phyloP scores from a whole-genome alignment of 2,888 invertebrate species.

The Agonopterix alstromeriana region DNA sequence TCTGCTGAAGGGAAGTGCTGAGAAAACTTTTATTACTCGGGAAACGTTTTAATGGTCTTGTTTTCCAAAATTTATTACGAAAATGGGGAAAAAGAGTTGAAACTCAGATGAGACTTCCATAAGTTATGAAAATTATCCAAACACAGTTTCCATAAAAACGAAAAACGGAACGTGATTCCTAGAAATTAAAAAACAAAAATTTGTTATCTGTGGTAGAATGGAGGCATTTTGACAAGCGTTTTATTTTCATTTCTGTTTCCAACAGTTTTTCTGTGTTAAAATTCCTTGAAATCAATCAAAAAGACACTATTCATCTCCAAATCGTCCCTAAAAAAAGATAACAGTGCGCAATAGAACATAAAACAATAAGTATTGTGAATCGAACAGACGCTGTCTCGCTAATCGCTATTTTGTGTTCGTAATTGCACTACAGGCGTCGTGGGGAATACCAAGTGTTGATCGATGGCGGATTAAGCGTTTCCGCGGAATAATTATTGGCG shows the following conservation, averaged over 20 bases:
- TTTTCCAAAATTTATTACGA: too few species aligned
- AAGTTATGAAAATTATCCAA: too few species aligned
- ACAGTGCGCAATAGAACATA: neutral
- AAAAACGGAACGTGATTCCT: too few species aligned
- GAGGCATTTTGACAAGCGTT: conserved; percentile 36
- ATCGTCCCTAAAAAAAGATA: neutral
- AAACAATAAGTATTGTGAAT: conserved; percentile 21
- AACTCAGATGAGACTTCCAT: too few species aligned
- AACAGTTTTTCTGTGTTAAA: conserved; percentile 19
- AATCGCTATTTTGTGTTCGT: conserved; percentile 55
- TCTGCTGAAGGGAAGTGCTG: too few species aligned
- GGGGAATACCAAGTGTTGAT: conserved; percentile 68
- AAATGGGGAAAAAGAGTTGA: too few species aligned
- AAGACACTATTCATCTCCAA: neutral
- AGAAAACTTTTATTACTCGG: too few species aligned
- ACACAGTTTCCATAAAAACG: too few species aligned
- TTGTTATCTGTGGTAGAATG: conserved; percentile 11
- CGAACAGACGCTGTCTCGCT: conserved; percentile 51
- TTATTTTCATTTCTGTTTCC: conserved; percentile 31
- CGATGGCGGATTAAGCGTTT: conserved; percentile 57
- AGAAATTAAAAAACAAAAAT: neutral
- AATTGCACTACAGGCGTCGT: conserved; percentile 53
- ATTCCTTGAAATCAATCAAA: neutral
- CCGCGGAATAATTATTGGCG: conserved; percentile 35
- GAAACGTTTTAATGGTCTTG: too few species aligned